These are phyloP conservation scores for Globicephala melas DNA, from an alignment of 2,113 vertebrate genomes.

Conservation along the genomic window DNA sequence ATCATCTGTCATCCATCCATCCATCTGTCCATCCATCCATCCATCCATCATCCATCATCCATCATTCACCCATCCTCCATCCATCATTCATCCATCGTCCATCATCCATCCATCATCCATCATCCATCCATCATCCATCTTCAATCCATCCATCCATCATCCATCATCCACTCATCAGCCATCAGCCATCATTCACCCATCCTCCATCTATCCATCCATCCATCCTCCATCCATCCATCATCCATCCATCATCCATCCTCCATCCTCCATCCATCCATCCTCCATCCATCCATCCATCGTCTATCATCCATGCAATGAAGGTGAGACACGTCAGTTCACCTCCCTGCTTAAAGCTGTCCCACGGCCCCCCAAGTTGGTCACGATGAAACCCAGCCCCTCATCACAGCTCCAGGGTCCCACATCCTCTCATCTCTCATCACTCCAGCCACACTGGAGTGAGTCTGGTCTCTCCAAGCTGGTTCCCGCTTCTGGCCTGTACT, in stretches of 20 bases:
- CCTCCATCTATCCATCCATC: not conserved
- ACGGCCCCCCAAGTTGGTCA: not conserved
- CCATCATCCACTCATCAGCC: too few species aligned
- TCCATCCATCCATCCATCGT: not conserved
- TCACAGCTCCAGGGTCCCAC: not conserved
- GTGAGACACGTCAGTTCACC: too few species aligned
- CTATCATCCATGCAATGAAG: not conserved
- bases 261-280: not conserved
- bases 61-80: too few species aligned
- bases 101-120: not conserved
- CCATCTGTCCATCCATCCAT: too few species aligned
- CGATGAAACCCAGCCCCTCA: not conserved
- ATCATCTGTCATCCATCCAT: fast-evolving
- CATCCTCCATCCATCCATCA: not conserved
- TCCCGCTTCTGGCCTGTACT: not conserved
- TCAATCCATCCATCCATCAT: too few species aligned
- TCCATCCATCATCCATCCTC: not conserved
- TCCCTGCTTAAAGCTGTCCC: not conserved
- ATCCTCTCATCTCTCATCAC: not conserved
- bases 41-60: not conserved
- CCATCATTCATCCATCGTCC: not conserved
- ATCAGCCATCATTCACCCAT: not conserved
- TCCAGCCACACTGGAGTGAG: not conserved
- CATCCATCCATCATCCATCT: not conserved
- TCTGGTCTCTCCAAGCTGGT: not conserved